Base-by-base conservation (phyloP, 2,113 vertebrate species). In the Riparia riparia region DNA sequence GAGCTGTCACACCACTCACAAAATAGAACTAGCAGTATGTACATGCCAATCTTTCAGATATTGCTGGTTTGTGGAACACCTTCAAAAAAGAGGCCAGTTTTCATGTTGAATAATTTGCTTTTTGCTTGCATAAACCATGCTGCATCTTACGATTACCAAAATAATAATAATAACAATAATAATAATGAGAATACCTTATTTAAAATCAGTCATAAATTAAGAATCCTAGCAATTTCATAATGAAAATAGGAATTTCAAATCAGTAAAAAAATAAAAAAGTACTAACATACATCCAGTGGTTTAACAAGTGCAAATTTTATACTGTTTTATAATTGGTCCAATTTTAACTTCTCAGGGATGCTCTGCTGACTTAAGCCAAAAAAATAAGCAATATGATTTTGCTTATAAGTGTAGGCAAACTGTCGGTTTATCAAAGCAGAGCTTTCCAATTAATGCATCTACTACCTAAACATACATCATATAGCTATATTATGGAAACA, bases 391-490 rank as follows among this genome's bases (percentile, higher is more conserved):
- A 97, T 78, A 92, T 17, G 94, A 93, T 94, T 93, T 96, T 98
- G 98, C 98, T 98, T 98, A 98, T 97, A 98, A 98, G 98, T 97
- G 90, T 96, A 98, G 97, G 97, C 98, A 98, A 98, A 94, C 56
- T 97, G 98, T 98, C 98, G 98, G 98, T 99, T 98, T 98, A 99
- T 98, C 97, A 98, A 98, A 99, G 98, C 98, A 98, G 98, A 99
- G 98, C 98, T 98, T 98, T 98, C 98, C 97, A 98, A 98, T 98
- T 98, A 98, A 98, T 97, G 96, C 97, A 98, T 97, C 97, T 98
- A 99, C 96, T 97, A 97, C 98, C 99, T 99, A 99, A 98, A 99
- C 99, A 98, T 98, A 95, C 97, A 97, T 98, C 96, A 98, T 98
- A 98, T 96, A 97, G 97, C 97, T 98, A 98, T 98, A 97, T 98